Evolutionary conservation across 2,888 invertebrate species (phyloP), one percentile per base, ranked within the genome.

Genomic region (Ramazzottius varieornatus): DNA sequence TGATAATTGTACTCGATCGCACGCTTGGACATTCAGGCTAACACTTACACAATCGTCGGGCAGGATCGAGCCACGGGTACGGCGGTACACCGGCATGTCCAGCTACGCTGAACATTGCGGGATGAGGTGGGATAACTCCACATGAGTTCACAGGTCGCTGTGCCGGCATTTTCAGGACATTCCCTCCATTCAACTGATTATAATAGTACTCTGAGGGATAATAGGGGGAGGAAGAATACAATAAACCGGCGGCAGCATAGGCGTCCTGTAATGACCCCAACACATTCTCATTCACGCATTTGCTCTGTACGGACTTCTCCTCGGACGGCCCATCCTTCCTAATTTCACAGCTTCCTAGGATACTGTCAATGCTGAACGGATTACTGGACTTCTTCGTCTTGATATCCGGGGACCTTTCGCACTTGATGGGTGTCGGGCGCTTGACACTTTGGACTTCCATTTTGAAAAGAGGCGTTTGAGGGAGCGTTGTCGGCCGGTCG

Each of bases 321-420:
- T 54, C 54, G 4, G 8, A 16, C 54, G 29, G 54, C 54, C 4
- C 13, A 54, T 13, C 4, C 8, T 40, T 20, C 40, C 8, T 40
- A 54, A 16, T 4, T 24, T 13, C 4, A n/a, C n/a, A n/a, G n/a
- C n/a, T n/a, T 4, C 54, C 29, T 8, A 54, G 54, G 24, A 54
- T 54, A 54, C n/a, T 29, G 54, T 54, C 54, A 24, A 54, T 54
- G 29, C 54, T 54, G 54, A 54, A 54, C 20, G 54, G 54, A 54
- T 13, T 54, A 16, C 20, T 8, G 13, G 40, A 24, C 54, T 54
- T 54, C 29, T 54, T 54, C 54, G 8, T 54, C 54, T 54, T 29
- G 8, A 20, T 20, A 40, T 13, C 40, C 8, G 40, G 40, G 8
- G 40, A 40, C n/a, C n/a, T n/a, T n/a, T n/a, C n/a, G n/a, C n/a